Base-by-base conservation (phyloP, 2,113 vertebrate genomes). In the Burhinus oedicnemus region DNA sequence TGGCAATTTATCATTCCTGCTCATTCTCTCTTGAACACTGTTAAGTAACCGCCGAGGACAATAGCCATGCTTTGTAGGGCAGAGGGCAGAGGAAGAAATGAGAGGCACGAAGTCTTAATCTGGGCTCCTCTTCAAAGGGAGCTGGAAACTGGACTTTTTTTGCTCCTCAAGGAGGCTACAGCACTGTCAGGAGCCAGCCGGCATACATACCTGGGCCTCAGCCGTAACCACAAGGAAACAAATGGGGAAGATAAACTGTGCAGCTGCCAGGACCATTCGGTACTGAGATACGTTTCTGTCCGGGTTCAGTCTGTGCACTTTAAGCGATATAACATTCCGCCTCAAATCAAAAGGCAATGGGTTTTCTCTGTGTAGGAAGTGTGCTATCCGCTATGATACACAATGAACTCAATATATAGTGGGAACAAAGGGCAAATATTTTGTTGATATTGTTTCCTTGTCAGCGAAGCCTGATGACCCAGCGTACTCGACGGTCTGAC, bases 401-500 rank as follows among this genome's bases (percentile, higher is more conserved):
- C 40, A 3, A 57, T 5, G 25, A 87, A 72, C 83, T 90, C 54
- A n/a, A 85, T 61, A 84, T 45, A 66, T 0, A 1, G 4, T 0
- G 2, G 70, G 82, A 94, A 94, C 86, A 91, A 93, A 94, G 89
- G 87, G 72, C 77, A 90, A 88, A 82, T 44, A 58, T 65, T 95
- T 89, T 96, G 96, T 70, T 91, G 84, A 34, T 90, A 74, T 93
- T 92, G 76, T 97, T 97, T 87, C 87, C 91, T 96, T 36, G 30
- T 89, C 90, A 42, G n/a, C 64, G 93, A 97, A 89, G 66, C 87
- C 93, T 40, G 51, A 90, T 54, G 66, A 47, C 52, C 42, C 1
- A 5, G 71, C 81, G 40, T n/a, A 80, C 90, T 97, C 42, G 12
- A 60, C 15, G 0, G 72, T 78, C 62, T 90, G 94, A 90, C 96